Conservation (phyloP, 37 sponge, comb jelly and placozoan species). For the Beroe forskalii region DNA sequence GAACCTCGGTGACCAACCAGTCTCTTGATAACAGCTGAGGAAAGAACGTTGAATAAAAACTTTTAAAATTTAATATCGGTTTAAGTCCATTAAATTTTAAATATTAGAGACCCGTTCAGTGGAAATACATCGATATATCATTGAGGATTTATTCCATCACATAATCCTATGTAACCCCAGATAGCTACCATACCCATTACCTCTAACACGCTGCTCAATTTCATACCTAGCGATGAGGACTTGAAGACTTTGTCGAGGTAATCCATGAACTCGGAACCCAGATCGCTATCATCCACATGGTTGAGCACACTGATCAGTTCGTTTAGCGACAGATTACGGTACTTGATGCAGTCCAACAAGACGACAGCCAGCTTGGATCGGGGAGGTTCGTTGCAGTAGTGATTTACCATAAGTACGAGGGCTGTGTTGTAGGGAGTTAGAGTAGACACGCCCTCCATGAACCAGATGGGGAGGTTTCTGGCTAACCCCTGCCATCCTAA, state of each 20-base stretch:
- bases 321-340: constrained; percentile 12
- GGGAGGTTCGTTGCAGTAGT: constrained; percentile 23
- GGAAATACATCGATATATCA: no score
- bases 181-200: no score
- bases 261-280: constrained; percentile 25
- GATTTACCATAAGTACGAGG: constrained; percentile 22
- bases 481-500: no score
- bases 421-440: constrained; percentile 48
- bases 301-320: constrained; percentile 30
- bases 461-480: constrained; percentile 18
- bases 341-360: constrained; percentile 55
- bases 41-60: no score
- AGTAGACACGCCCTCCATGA: constrained; percentile 43
- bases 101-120: no score
- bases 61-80: no score
- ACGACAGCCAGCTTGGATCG: constrained; percentile 33
- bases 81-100: no score
- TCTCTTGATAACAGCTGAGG: constrained; percentile 15
- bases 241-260: constrained; percentile 46
- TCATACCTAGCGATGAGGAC: background rate
- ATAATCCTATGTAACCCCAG: no score
- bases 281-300: background rate
- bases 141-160: no score
- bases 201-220: no score
- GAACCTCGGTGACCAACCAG: constrained; percentile 19